Conservation (phyloP, 2,113 vertebrate species). For the Campylorhamphus procurvoides region DNA sequence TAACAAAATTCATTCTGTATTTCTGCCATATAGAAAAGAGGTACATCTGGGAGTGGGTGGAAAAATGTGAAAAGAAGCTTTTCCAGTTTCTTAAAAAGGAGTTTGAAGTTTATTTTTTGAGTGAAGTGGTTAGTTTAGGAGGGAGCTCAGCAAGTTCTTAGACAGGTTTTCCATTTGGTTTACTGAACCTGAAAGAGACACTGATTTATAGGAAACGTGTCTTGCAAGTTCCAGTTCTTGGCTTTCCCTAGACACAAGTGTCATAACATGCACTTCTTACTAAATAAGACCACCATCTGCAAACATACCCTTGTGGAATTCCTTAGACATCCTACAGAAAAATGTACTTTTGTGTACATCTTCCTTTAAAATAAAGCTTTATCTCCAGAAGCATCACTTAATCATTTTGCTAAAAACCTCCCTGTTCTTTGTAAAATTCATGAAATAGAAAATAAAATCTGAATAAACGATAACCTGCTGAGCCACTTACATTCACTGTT, state of each 20-base stretch:
- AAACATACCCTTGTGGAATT: conserved; percentile 5
- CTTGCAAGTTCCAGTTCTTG: conserved; percentile 60
- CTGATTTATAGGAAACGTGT: conserved; percentile 42
- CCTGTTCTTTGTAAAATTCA: conserved; percentile 47
- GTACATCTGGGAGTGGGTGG: conserved; percentile 27
- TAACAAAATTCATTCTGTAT: conserved; percentile 26
- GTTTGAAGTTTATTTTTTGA: conserved; percentile 32
- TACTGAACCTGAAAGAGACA: conserved; percentile 52
- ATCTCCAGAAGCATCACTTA: conserved; percentile 26
- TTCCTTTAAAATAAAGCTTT: conserved; percentile 31
- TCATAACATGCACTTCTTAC: conserved; percentile 34
- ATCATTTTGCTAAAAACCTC: conserved; percentile 31
- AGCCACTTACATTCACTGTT: conserved; percentile 32
- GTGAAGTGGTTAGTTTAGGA: conserved; percentile 17
- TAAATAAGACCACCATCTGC: conserved; percentile 56
- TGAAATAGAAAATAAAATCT: conserved; percentile 57
- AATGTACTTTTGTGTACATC: not conserved
- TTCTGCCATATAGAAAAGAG: conserved; percentile 17
- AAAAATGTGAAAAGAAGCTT: not conserved
- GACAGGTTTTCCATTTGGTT: conserved; percentile 20
- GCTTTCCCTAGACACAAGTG: conserved; percentile 38
- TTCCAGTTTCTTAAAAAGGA: conserved; percentile 32
- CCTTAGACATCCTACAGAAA: conserved; percentile 10
- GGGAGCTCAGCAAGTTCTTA: conserved; percentile 1
- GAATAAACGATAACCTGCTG: conserved; percentile 63